Evolutionary conservation across 2,888 invertebrate genomes (phyloP).

Genomic region (Chrysomela aeneicollis): DNA sequence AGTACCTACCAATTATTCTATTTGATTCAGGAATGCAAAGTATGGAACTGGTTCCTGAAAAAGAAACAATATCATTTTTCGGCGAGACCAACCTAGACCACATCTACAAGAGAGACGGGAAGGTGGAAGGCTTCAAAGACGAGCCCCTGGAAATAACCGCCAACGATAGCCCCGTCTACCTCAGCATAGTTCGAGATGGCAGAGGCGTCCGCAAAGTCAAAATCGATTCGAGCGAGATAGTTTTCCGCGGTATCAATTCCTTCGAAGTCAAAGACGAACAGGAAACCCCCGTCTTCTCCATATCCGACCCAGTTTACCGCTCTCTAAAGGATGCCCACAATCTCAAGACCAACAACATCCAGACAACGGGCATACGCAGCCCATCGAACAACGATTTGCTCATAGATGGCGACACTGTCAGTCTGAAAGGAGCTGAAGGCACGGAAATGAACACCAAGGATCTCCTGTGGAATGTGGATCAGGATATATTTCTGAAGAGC

Average conservation of each 20-base stretch:
- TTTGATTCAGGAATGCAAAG: conserved; percentile 70
- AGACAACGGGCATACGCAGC: conserved; percentile 77
- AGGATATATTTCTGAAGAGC: conserved; percentile 79
- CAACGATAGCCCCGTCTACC: conserved; percentile 56
- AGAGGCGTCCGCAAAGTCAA: conserved; percentile 68
- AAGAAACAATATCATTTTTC: conserved; percentile 78
- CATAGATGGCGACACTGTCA: conserved; percentile 75
- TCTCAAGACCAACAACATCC: conserved; percentile 71
- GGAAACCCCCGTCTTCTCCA: conserved; percentile 75
- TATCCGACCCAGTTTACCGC: conserved; percentile 75
- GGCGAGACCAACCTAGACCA: conserved; percentile 80
- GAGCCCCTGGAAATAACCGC: conserved; percentile 64
- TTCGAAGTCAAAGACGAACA: conserved; percentile 74
- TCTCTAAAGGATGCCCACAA: conserved; percentile 73
- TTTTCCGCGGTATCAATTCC: conserved; percentile 67
- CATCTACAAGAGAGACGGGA: conserved; percentile 77
- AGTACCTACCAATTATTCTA: too few relatives aligned
- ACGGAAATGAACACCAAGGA: conserved; percentile 76
- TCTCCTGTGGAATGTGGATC: conserved; percentile 79
- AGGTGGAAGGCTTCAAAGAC: conserved; percentile 68
- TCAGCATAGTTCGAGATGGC: conserved; percentile 58
- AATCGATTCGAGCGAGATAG: conserved; percentile 58
- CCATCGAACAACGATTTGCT: conserved; percentile 73
- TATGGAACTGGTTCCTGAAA: conserved; percentile 80
- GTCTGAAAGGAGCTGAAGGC: conserved; percentile 82